These are phyloP conservation scores for Zosterops lateralis DNA, from an alignment of 2,113 vertebrate species.

Conservation along the genomic window DNA sequence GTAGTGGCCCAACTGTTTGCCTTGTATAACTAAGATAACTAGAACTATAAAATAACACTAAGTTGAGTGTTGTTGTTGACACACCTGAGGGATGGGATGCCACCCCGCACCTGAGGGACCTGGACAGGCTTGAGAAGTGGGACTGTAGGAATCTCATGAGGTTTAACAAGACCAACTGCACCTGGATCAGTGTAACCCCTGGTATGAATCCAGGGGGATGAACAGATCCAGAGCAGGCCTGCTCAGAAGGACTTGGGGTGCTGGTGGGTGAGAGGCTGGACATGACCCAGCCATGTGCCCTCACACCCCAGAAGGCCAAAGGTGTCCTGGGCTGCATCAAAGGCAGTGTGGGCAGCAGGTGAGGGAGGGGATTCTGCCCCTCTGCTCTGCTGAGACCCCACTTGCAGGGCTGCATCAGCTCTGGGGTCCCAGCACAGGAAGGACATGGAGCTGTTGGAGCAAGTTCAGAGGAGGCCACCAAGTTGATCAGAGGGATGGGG, in stretches of 20 bases:
- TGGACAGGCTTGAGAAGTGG: background rate
- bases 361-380: background rate
- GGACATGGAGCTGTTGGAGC: background rate
- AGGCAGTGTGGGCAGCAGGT: fast-evolving
- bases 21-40: background rate
- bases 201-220: background rate
- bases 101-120: background rate
- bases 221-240: background rate
- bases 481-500: background rate
- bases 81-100: too few species aligned
- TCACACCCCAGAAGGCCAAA: background rate
- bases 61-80: background rate
- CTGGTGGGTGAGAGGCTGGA: background rate
- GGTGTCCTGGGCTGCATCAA: fast-evolving
- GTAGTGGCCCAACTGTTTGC: background rate
- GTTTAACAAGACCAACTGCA: background rate
- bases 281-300: background rate
- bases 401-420: background rate
- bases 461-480: background rate
- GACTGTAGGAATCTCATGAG: fast-evolving
- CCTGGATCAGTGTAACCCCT: background rate
- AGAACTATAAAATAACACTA: background rate
- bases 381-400: background rate
- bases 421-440: background rate
- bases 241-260: background rate